Evolutionary conservation across 1,140 invertebrate genomes (phyloP).

Genomic region (Pseudomyrmex sp.): DNA sequence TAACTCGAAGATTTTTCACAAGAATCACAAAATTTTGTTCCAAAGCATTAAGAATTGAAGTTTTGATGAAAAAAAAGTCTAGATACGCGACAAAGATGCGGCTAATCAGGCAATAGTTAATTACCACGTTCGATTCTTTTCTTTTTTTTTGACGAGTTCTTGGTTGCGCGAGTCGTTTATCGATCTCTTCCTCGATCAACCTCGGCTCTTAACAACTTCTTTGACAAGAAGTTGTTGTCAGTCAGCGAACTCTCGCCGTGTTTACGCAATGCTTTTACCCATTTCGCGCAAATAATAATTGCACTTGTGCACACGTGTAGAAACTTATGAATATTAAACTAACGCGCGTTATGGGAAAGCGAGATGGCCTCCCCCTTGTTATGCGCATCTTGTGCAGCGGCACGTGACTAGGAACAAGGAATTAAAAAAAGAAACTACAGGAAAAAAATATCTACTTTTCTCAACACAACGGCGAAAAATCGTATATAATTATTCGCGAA

Average conservation of each 20-base stretch:
- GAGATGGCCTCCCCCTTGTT: not conserved
- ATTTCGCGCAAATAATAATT: slow-evolving; percentile 29
- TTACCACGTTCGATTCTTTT: not conserved
- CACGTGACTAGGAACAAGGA: slow-evolving; percentile 40
- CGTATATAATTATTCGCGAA: not conserved
- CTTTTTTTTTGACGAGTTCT: not conserved
- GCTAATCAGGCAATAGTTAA: not conserved
- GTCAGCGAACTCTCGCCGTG: not conserved
- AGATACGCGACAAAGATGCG: not conserved
- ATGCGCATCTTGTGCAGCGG: slow-evolving; percentile 39
- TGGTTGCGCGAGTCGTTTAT: not conserved
- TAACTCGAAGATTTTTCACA: too few species aligned
- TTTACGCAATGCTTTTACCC: slow-evolving; percentile 15
- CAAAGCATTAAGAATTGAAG: not conserved
- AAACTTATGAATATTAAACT: slow-evolving; percentile 48
- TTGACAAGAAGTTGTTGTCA: not conserved
- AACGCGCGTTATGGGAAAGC: slow-evolving; percentile 44
- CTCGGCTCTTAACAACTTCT: not conserved
- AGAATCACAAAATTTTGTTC: too few species aligned
- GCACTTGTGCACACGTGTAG: slow-evolving; percentile 4
- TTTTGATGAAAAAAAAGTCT: not conserved
- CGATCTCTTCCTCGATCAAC: not conserved
- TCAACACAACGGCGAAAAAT: not conserved
- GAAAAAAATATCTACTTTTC: not conserved
- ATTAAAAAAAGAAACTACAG: slow-evolving; percentile 52